Evolutionary conservation across 2,113 vertebrate species (phyloP), one percentile per base, ranked within the genome.

Genomic region (Rhinolophus sinicus): DNA sequence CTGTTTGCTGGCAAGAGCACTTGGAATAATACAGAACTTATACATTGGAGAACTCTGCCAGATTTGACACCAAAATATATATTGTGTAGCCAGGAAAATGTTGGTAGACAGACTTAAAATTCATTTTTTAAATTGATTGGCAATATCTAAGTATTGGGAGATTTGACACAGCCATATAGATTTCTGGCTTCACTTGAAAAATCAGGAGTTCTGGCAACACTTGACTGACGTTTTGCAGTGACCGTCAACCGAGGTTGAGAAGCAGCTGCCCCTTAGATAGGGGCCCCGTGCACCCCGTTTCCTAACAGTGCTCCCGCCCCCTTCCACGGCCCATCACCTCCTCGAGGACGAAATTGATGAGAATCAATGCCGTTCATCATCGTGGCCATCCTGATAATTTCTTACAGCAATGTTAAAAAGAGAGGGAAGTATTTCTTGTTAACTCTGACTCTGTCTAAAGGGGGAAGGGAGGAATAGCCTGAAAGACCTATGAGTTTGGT

Each of bases 201-300:
- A 22, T 54, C 7, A 14, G 26, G 69, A 77, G 26, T 83, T 77
- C 40, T 86, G 40, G 18, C 18, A 22, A 40, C 5, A 18, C 11
- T 2, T 67, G 77, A 50, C 22, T n/a, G 47, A 19, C 3, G 58
- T 72, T 88, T 40, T 33, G 69, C 28, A 30, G 24, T 44, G 50
- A 19, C 88, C 28, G 22, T 87, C 40, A 5, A 9, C 50, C 7
- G 12, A 69, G 22, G 14, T 40, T 72, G 44, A 82, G 40, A 82
- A n/a, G 8, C 11, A 64, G 21, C n/a, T 21, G 58, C 14, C 14
- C 18, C 11, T 58, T 9, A n/a, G 26, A 44, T 24, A 2, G 0
- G 4, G n/a, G 52, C 4, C 38, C 40, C 9, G 1, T 3, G 21
- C 0, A 5, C 5, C 24, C 11, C 5, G 0, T 28, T 54, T 58